Evolutionary conservation across 2,113 vertebrate genomes (phyloP), one percentile per base, ranked within the genome.

Genomic region (Leptobrachium ailaonicum): DNA sequence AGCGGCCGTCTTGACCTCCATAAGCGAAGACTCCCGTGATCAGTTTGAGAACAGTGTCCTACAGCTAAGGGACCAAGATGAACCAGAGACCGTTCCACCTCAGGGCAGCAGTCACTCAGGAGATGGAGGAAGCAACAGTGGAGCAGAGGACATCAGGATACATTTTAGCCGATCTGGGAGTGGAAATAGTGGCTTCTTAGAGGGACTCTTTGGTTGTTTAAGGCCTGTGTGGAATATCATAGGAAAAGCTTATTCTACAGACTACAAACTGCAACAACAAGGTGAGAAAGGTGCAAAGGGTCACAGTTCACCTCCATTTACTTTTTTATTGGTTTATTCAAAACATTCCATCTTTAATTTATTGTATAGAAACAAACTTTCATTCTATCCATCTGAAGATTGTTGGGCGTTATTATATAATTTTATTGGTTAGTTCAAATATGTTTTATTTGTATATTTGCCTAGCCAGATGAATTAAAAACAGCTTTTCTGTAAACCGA

Each of bases 211-310:
- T 0, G 98, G 98, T 12, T 99, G 98, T 79, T 92, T 99, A 43
- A 89, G 95, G 71, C 98, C 98, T 0, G 97, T 99, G 6, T 99
- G 97, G 97, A 99, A 99, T 86, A 99, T 99, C 88, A 98, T 99
- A 0, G 98, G 98, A 79, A 99, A 99, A 85, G 98, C 96, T 0
- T 99, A 99, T 85, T 98, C 97, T 40, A 98, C 98, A 0, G 97
- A 99, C 84, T 99, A 99, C 90, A 99, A 99, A 72, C 90, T 98
- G 42, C 98, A 99, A 71, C 98, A 98, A 86, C 98, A 99, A 95
- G 98, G 98, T 99, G 75, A 87, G 94, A 13, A 67, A 20, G 54
- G 20, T 32, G 20, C 20, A 32, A 32, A 32, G 20, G 20, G 20
- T 32, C 20, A 32, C 20, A 32, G 20, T 32, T 32, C 20, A 32